Evolutionary conservation across 2,888 invertebrate genomes (phyloP), one percentile per base, ranked within the genome.

Genomic region (Drosophila robusta): DNA sequence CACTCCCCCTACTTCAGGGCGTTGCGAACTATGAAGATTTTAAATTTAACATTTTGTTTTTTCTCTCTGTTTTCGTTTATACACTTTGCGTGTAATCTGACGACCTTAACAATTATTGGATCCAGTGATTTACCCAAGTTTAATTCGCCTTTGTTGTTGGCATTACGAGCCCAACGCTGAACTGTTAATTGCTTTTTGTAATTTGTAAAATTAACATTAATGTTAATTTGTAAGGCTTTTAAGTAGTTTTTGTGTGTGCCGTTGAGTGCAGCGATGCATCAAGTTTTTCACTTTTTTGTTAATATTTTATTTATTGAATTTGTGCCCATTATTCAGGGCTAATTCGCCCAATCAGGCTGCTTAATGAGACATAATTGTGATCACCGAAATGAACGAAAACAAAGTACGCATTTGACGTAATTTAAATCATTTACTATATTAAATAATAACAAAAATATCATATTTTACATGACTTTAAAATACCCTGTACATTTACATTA

Each of bases 151-250:
- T 52, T 66, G 66, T 67, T 51, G 29, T 42, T 61, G 26, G n/a
- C 41, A 36, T 57, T 57, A 50, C 54, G 49, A 46, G 12, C 14
- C 3, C 44, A 18, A 4, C 34, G 39, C 36, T 58, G 12, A 52
- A 55, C 60, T 71, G 71, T 46, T 74, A 74, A 75, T 78, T 74
- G 78, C 42, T 54, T 18, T 54, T 64, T 38, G 78, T 69, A 74
- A 75, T 75, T 75, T 75, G 49, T 55, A 69, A 78, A 78, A 69
- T 74, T 54, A 73, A 61, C 42, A 75, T 78, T 73, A 69, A 69
- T 12, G 46, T 61, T 61, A 54, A 74, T 64, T 73, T 56, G 12
- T 29, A 42, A 47, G 46, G 29, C 44, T 60, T 57, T 41, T 24
- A 8, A 44, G 34, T 11, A 14, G 38, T 12, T 55, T 51, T 54